A percentile compares a stretch with the other conserved stretches of the same genome.
Evolutionary conservation across 2,888 invertebrate species (phyloP).

Genomic region (Aricia artaxerxes): DNA sequence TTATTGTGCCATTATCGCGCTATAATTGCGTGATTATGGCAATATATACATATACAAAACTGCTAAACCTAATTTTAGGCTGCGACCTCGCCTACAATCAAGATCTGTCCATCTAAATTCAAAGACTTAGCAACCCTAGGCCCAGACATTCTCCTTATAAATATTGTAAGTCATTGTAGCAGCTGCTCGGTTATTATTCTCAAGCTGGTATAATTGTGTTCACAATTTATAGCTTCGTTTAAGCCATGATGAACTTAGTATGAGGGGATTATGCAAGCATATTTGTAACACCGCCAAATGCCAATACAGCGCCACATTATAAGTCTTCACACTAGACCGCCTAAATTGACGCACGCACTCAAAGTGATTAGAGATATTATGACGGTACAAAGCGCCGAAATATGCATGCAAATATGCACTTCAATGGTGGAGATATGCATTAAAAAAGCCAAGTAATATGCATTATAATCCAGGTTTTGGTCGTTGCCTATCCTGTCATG

Average conservation of each 20-base stretch:
- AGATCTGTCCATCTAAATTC: neutral
- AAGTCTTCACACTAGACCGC: neutral
- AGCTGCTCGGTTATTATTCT: conserved; percentile 19
- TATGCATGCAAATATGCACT: no score
- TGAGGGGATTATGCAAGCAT: conserved; percentile 2
- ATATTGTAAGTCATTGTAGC: conserved; percentile 25
- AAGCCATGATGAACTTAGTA: conserved; percentile 8
- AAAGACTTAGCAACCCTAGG: neutral
- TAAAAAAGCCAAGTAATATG: no score
- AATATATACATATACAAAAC: no score
- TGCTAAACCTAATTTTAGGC: no score
- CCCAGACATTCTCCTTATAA: conserved; percentile 23
- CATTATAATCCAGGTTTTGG: no score
- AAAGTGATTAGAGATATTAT: no score
- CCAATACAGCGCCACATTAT: neutral
- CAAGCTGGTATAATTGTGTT: neutral
- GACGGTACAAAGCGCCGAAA: no score
- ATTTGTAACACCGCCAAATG: neutral
- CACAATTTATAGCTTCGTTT: conserved; percentile 17
- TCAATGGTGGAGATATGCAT: no score
- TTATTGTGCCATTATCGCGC: no score
- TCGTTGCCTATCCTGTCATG: no score
- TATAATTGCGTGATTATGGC: no score
- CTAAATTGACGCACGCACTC: no score
- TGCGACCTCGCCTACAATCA: neutral